A percentile compares a stretch with the other conserved stretches of the same genome.
These are phyloP conservation scores for Trissoscelio sp. DNA, from an alignment of 2,888 invertebrate genomes.

Conservation along the genomic window DNA sequence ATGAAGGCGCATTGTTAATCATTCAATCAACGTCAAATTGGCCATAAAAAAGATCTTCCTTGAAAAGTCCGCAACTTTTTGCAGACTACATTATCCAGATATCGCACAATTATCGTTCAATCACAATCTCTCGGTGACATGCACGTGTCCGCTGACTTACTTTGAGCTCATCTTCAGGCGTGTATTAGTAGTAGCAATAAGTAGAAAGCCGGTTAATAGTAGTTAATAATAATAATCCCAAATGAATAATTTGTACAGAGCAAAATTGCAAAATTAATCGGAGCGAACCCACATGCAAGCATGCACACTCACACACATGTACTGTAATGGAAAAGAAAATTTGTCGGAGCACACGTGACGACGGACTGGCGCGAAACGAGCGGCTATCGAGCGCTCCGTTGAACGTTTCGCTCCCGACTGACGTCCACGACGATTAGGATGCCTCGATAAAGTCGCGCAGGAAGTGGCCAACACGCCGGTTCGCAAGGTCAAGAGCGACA, in stretches of 20 bases:
- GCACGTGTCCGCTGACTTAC: constrained; percentile 29
- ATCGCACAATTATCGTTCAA: no score
- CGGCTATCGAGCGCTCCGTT: constrained; percentile 27
- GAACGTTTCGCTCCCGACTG: constrained; percentile 43
- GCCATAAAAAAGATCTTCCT: no score
- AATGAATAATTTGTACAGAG: constrained; percentile 1
- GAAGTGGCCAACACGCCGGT: constrained; percentile 23
- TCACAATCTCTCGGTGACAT: no score
- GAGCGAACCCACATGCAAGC: constrained; percentile 18
- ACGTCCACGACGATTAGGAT: constrained; percentile 18
- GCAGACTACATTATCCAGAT: no score
- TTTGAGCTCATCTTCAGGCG: constrained; percentile 44
- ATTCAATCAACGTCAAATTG: no score
- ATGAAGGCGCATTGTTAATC: no score
- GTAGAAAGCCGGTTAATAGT: constrained; percentile 14
- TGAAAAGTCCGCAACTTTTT: no score
- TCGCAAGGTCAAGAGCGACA: constrained; percentile 55
- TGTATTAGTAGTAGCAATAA: constrained; percentile 26
- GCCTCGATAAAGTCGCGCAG: constrained; percentile 42
- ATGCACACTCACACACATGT: constrained; percentile 37
- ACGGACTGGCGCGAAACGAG: neutral
- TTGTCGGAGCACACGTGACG: constrained; percentile 11
- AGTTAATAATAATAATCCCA: neutral
- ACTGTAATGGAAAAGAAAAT: neutral
- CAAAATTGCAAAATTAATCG: neutral